Evolutionary conservation across 2,797 vertebrate genomes (phyloP).

Genomic region (Falco peregrinus): DNA sequence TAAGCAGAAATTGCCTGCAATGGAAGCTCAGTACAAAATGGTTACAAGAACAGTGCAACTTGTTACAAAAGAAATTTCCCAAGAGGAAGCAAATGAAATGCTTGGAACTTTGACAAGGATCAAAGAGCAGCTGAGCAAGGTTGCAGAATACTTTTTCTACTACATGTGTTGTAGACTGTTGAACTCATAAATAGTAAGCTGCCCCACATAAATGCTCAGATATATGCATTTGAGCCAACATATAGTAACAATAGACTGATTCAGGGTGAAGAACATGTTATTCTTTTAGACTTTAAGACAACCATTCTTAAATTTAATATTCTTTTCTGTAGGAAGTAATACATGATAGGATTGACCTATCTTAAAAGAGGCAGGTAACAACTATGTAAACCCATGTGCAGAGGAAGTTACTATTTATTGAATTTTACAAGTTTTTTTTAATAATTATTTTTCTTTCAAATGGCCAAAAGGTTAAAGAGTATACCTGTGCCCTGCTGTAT

Average conservation of each 20-base stretch:
- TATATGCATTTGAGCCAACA: not conserved
- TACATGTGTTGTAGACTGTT: not conserved
- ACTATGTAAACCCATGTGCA: not conserved
- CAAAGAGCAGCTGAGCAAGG: constrained; percentile 93
- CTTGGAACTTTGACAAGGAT: constrained; percentile 83
- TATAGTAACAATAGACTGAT: not conserved
- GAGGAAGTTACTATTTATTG: not conserved
- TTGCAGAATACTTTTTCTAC: constrained; percentile 49
- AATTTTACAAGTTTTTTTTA: not conserved
- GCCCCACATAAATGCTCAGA: not conserved
- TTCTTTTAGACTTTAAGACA: not conserved
- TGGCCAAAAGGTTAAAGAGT: constrained; percentile 87
- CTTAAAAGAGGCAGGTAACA: not conserved
- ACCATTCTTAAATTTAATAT: not conserved
- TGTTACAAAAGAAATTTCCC: constrained; percentile 90
- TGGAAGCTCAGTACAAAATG: constrained; percentile 92
- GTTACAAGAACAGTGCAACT: constrained; percentile 88
- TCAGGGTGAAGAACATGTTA: not conserved
- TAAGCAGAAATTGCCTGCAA: constrained; percentile 89
- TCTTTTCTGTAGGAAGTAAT: not conserved
- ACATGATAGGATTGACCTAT: not conserved
- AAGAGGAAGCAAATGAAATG: constrained; percentile 90
- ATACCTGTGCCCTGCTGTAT: constrained; percentile 82
- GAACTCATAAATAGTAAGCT: not conserved
- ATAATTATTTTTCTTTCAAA: not conserved